Conservation (phyloP, 2,888 invertebrate species). For the Nomada hirtipes region DNA sequence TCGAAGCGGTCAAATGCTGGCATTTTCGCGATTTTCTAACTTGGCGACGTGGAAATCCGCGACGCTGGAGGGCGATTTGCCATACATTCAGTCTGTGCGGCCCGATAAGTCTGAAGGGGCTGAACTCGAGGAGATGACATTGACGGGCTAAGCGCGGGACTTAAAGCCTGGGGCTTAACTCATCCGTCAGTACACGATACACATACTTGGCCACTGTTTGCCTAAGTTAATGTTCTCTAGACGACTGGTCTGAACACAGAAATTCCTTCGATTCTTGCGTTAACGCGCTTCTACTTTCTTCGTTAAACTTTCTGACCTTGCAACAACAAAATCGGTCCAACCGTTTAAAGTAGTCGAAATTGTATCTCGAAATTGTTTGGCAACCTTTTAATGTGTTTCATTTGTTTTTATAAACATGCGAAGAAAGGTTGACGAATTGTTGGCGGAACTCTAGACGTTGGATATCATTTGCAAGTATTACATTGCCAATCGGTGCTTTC, state of each 20-base stretch:
- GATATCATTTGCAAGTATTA: no score
- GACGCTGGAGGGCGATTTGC: conserved; percentile 64
- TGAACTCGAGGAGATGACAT: conserved; percentile 82
- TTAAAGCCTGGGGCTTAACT: conserved; percentile 83
- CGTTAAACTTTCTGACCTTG: not conserved
- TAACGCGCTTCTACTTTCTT: conserved; percentile 7
- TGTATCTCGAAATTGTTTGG: no score
- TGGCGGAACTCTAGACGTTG: no score
- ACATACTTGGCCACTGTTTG: conserved; percentile 78
- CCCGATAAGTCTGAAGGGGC: conserved; percentile 84
- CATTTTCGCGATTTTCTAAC: conserved; percentile 73
- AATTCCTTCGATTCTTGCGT: conserved; percentile 63
- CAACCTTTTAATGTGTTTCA: no score
- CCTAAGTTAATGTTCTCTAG: conserved; percentile 75
- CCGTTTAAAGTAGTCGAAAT: no score
- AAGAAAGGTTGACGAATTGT: no score
- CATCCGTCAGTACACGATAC: conserved; percentile 83
- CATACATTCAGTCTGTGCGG: conserved; percentile 79
- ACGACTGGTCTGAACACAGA: conserved; percentile 50
- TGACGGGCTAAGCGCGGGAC: conserved; percentile 81
- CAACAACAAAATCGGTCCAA: no score
- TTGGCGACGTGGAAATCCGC: conserved; percentile 78
- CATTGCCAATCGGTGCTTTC: no score
- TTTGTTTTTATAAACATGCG: no score
- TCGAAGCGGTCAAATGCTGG: conserved; percentile 67